phyloP scores from a whole-genome alignment of 2,113 vertebrate genomes.

The Nanorana parkeri region DNA sequence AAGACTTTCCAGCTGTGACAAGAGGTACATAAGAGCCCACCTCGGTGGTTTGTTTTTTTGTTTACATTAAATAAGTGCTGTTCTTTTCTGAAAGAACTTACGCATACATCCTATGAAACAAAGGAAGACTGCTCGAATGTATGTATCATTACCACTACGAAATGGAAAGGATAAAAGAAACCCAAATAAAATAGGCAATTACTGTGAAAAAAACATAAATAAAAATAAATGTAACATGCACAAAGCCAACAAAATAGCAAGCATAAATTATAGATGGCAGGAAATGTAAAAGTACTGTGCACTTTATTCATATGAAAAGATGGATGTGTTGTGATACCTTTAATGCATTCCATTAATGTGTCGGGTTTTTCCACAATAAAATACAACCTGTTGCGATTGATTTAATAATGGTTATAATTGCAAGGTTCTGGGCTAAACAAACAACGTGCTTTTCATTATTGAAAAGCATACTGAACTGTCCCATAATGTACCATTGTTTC shows the following conservation, averaged over 20 bases:
- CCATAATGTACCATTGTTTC: conserved; percentile 48
- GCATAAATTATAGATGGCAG: neutral
- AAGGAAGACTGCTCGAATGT: too few species aligned
- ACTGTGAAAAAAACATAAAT: neutral
- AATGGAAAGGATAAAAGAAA: neutral
- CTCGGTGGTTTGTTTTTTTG: too few species aligned
- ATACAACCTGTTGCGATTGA: conserved; percentile 25
- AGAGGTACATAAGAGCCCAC: too few species aligned
- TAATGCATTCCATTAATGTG: conserved; percentile 15
- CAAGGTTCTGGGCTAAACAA: conserved; percentile 29
- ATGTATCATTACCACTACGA: neutral
- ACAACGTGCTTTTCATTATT: conserved; percentile 25
- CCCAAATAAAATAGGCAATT: conserved; percentile 6
- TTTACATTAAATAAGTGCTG: too few species aligned
- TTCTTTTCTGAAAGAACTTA: too few species aligned
- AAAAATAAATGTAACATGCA: neutral
- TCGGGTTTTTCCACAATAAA: conserved; percentile 10
- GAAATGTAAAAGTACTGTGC: neutral
- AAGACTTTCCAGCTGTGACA: too few species aligned
- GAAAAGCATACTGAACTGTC: conserved; percentile 16
- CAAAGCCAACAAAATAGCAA: neutral
- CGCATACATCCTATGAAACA: too few species aligned
- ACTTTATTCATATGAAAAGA: conserved; percentile 10
- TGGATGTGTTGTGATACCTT: conserved; percentile 14
- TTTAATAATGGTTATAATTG: conserved; percentile 53